Evolutionary conservation across 2,888 invertebrate species (phyloP).

Genomic region (Dasypogon diadema): DNA sequence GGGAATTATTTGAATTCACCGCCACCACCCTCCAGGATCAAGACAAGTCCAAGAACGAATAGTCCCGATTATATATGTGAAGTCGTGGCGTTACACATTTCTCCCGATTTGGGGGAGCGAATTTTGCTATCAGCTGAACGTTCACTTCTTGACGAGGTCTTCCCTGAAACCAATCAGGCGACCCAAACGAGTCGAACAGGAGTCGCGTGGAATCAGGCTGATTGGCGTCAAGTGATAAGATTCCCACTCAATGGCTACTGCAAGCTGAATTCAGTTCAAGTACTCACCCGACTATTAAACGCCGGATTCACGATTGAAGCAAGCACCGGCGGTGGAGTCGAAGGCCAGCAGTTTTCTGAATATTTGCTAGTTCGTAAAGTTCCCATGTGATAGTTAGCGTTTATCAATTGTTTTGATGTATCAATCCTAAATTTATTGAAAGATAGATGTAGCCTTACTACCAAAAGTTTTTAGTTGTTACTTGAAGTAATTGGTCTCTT

Average conservation of each 20-base stretch:
- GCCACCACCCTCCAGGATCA: conserved; percentile 66
- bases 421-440: conserved; percentile 1
- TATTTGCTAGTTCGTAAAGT: conserved; percentile 80
- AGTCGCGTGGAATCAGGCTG: conserved; percentile 85
- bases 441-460: conserved; percentile 25
- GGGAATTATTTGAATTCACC: conserved; percentile 70
- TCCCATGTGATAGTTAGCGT: conserved; percentile 67
- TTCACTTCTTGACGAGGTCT: conserved; percentile 80
- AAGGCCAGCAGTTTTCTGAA: conserved; percentile 91
- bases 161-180: conserved; percentile 79
- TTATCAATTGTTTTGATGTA: conserved; percentile 36
- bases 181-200: conserved; percentile 83
- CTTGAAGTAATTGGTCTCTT: conserved; percentile 15
- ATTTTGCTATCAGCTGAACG: conserved; percentile 87
- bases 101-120: conserved; percentile 83
- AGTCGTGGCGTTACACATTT: conserved; percentile 83
- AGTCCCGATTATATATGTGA: conserved; percentile 73
- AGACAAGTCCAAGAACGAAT: conserved; percentile 62
- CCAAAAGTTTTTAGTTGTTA: conserved; percentile 33
- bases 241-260: conserved; percentile 91
- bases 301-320: conserved; percentile 83
- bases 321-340: conserved; percentile 88
- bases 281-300: conserved; percentile 83
- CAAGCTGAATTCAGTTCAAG: conserved; percentile 90
- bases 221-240: conserved; percentile 84